Evolutionary conservation across 2,797 vertebrate genomes (phyloP).

Genomic region (Helicolenus hilgendorfi): DNA sequence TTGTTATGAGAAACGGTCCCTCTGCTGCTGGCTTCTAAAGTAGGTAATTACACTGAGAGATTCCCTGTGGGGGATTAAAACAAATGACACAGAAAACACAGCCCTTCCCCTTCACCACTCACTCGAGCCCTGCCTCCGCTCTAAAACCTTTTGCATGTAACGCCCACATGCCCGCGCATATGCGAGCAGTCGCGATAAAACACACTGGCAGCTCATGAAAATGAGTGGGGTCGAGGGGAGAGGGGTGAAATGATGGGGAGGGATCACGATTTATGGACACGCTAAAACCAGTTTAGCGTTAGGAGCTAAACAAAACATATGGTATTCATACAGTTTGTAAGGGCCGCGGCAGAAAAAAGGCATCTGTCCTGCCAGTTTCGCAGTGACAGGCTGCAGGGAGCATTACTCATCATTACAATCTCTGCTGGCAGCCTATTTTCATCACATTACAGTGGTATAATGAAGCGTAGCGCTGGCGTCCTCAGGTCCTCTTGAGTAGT

Average conservation of each 20-base stretch:
- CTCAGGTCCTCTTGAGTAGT: slow-evolving; percentile 71
- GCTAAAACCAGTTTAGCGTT: slow-evolving; percentile 48
- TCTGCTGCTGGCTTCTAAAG: slow-evolving; percentile 71
- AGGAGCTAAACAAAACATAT: slow-evolving; percentile 74
- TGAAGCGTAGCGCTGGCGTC: slow-evolving; percentile 77
- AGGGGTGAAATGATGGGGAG: slow-evolving; percentile 36
- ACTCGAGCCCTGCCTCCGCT: slow-evolving; percentile 39
- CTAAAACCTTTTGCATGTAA: slow-evolving; percentile 67
- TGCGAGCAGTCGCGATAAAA: slow-evolving; percentile 69
- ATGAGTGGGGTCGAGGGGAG: slow-evolving; percentile 58
- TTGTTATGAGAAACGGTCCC: slow-evolving; percentile 79
- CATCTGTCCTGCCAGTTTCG: slow-evolving; percentile 76
- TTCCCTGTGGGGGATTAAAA: slow-evolving; percentile 83
- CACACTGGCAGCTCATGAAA: slow-evolving; percentile 69
- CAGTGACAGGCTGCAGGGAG: slow-evolving; percentile 69
- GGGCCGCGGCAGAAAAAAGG: slow-evolving; percentile 50
- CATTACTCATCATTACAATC: slow-evolving; percentile 88
- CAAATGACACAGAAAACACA: slow-evolving; percentile 82
- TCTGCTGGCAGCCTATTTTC: slow-evolving; percentile 85
- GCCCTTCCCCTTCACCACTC: slow-evolving; percentile 50
- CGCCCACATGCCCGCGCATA: slow-evolving; percentile 62
- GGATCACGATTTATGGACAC: slow-evolving; percentile 54
- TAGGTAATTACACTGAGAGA: slow-evolving; percentile 86
- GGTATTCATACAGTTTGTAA: slow-evolving; percentile 49
- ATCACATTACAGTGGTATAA: slow-evolving; percentile 86